Conservation (phyloP, 2,113 vertebrate species). For the Vidua chalybeata region DNA sequence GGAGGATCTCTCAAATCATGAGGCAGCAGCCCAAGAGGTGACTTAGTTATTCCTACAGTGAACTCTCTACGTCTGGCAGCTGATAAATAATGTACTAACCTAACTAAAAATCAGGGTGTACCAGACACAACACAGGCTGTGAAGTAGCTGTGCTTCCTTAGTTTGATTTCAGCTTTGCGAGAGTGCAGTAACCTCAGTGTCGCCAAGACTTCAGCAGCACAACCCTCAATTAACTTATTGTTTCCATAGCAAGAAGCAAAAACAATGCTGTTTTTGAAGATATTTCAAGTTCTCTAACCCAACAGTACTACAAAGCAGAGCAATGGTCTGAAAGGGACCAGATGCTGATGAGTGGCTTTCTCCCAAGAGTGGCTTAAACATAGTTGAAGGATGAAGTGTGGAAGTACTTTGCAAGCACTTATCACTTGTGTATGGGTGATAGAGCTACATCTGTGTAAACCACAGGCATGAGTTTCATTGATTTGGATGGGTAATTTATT, state of each 20-base stretch:
- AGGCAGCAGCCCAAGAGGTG: neutral
- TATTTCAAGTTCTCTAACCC: neutral
- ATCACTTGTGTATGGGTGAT: neutral
- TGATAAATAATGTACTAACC: neutral
- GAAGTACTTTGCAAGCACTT: neutral
- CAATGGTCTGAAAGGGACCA: neutral
- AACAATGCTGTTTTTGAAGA: neutral
- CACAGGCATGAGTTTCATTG: neutral
- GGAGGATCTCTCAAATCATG: neutral
- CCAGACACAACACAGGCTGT: neutral
- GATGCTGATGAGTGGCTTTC: fast-evolving
- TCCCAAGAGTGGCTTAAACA: neutral
- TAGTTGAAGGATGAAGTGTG: neutral
- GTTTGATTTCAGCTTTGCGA: neutral
- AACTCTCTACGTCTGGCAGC: neutral
- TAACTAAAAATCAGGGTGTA: neutral
- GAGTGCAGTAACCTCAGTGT: neutral
- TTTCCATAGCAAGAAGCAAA: neutral
- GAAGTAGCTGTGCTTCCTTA: neutral
- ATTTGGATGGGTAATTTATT: conserved; percentile 23
- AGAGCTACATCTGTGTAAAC: neutral
- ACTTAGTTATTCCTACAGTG: neutral
- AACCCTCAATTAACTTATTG: neutral
- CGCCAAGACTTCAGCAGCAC: neutral
- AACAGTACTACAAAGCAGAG: fast-evolving